These are phyloP conservation scores for Rhimphoctona megacephalus DNA, from an alignment of 2,888 invertebrate species.

Conservation along the genomic window DNA sequence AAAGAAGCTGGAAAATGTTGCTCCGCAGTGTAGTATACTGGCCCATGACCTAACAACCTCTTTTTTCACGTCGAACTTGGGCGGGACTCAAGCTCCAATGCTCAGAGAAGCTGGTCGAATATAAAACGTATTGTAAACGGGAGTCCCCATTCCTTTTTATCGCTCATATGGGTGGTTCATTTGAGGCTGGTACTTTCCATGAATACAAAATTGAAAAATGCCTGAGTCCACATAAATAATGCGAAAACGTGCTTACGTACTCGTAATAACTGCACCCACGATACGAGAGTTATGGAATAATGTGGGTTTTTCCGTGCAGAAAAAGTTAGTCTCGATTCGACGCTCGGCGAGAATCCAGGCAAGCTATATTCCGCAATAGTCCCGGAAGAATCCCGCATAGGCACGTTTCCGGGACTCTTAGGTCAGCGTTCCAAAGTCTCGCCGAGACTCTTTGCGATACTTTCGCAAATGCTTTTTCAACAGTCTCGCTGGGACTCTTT, in stretches of 20 bases:
- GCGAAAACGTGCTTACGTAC: not conserved
- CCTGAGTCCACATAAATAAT: not conserved
- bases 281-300: not conserved
- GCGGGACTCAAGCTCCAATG: conserved; percentile 38
- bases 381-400: too few species aligned
- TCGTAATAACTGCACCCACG: conserved; percentile 7
- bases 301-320: not conserved
- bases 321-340: not conserved
- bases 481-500: too few species aligned
- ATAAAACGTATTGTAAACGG: conserved; percentile 39
- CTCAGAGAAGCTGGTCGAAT: conserved; percentile 48
- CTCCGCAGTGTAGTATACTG: conserved; percentile 11
- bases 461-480: too few species aligned
- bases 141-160: not conserved
- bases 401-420: too few species aligned
- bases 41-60: conserved; percentile 53
- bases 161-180: not conserved
- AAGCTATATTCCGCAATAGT: too few species aligned
- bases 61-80: conserved; percentile 35
- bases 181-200: not conserved
- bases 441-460: too few species aligned
- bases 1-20: conserved; percentile 53
- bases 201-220: conserved; percentile 32
- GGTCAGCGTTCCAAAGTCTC: too few species aligned
- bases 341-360: too few species aligned